A percentile compares a stretch with the other conserved stretches of the same genome.
These are phyloP conservation scores for Polypterus senegalus DNA, from an alignment of 2,113 vertebrate species.

Conservation along the genomic window DNA sequence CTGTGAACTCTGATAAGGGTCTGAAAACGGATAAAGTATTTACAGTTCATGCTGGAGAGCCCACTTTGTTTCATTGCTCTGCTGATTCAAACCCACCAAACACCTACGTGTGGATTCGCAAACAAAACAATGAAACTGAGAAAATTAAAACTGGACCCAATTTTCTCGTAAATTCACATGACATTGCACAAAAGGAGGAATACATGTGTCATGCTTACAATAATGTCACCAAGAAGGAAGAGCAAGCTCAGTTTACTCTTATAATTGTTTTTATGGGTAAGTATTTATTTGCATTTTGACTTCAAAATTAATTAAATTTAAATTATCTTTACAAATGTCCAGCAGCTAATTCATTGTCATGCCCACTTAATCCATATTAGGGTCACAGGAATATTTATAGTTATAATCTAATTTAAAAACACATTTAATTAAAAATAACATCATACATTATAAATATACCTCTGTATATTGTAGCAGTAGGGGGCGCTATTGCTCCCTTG, in stretches of 20 bases:
- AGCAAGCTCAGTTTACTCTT: conserved; percentile 75
- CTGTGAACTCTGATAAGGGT: conserved; percentile 74
- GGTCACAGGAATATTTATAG: too few relatives aligned
- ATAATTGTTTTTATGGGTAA: conserved; percentile 67
- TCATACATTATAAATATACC: too few relatives aligned
- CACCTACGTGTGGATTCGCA: conserved; percentile 76
- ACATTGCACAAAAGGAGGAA: conserved; percentile 56
- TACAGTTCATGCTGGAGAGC: conserved; percentile 72
- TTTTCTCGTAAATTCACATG: conserved; percentile 62
- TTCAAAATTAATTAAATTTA: too few relatives aligned
- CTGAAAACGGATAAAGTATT: conserved; percentile 72
- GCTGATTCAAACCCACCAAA: conserved; percentile 93
- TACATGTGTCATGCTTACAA: conserved; percentile 84
- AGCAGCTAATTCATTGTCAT: too few relatives aligned
- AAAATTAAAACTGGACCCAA: conserved; percentile 67
- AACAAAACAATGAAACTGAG: conserved; percentile 55
- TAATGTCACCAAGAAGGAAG: conserved; percentile 69
- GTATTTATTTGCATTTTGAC: too few relatives aligned
- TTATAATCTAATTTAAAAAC: too few relatives aligned
- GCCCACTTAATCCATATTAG: too few relatives aligned
- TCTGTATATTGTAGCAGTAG: too few relatives aligned
- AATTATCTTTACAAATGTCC: too few relatives aligned
- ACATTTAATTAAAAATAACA: too few relatives aligned
- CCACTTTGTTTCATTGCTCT: conserved; percentile 73
- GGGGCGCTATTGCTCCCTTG: too few relatives aligned